A percentile compares a stretch with the other conserved stretches of the same genome.
These are phyloP conservation scores for Zaprionus davidi DNA, from an alignment of 1,140 invertebrate species.

Conservation along the genomic window DNA sequence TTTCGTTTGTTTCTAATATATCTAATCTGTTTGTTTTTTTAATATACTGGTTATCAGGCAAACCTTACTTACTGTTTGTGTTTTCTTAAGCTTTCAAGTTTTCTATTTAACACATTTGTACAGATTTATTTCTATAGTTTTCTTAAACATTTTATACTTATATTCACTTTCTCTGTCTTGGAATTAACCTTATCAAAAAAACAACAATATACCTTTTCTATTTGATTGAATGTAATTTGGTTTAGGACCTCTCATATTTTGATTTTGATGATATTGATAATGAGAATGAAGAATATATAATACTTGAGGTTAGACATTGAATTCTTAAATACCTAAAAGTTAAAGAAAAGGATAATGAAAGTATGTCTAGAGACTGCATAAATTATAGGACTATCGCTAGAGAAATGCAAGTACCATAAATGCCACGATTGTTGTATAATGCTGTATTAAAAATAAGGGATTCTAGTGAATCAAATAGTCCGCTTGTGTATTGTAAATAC, in stretches of 20 bases:
- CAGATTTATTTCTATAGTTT: constrained; percentile 3
- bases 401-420: background rate
- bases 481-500: background rate
- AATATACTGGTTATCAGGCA: constrained; percentile 32
- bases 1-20: constrained; percentile 29
- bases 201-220: constrained; percentile 9
- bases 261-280: constrained; percentile 82
- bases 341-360: background rate
- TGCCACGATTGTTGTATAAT: background rate
- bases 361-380: background rate
- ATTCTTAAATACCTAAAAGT: constrained; percentile 36
- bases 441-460: background rate
- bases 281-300: constrained; percentile 83
- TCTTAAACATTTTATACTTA: constrained; percentile 4
- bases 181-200: constrained; percentile 1
- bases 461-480: background rate
- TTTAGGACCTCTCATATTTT: constrained; percentile 82
- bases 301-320: constrained; percentile 81
- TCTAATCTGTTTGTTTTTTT: constrained; percentile 12
- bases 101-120: constrained; percentile 23
- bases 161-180: constrained; percentile 13
- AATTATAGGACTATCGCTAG: background rate
- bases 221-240: constrained; percentile 23
- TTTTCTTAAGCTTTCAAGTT: constrained; percentile 39
- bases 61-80: constrained; percentile 17